phyloP scores from a whole-genome alignment of 1,140 invertebrate species.

The Propsilocerus akamusi region DNA sequence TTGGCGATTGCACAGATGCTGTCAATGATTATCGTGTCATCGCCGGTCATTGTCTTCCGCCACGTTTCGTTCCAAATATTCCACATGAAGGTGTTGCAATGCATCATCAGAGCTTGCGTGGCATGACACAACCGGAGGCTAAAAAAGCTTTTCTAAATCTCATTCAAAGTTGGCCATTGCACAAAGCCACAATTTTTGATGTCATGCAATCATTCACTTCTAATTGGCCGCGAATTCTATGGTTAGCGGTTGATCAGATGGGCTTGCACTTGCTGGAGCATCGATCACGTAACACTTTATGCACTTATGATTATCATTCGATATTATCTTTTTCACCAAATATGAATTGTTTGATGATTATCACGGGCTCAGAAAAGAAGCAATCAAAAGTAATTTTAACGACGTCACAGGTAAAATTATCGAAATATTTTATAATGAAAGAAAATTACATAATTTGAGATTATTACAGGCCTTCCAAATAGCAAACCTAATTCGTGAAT shows the following conservation, averaged over 20 bases:
- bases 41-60: constrained; percentile 62
- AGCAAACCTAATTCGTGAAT: constrained; percentile 80
- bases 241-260: constrained; percentile 81
- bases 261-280: constrained; percentile 84
- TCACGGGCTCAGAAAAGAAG: constrained; percentile 69
- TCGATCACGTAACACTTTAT: constrained; percentile 67
- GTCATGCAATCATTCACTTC: constrained; percentile 94
- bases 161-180: constrained; percentile 82
- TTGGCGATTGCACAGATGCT: constrained; percentile 57
- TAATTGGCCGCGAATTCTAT: constrained; percentile 78
- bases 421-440: constrained; percentile 3
- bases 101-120: constrained; percentile 71
- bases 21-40: constrained; percentile 54
- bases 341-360: constrained; percentile 75
- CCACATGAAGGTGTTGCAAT: constrained; percentile 61
- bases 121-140: constrained; percentile 67
- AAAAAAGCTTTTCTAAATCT: constrained; percentile 88
- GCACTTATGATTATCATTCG: constrained; percentile 73
- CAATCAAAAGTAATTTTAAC: constrained; percentile 81
- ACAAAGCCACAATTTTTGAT: constrained; percentile 85
- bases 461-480: constrained; percentile 72
- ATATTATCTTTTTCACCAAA: constrained; percentile 78
- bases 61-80: constrained; percentile 53
- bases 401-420: constrained; percentile 53
- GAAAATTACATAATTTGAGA: neutral